These are phyloP conservation scores for chimpanzee (Pan troglodytes) DNA, from an alignment of 2,113 vertebrate species.

Conservation along the genomic window DNA sequence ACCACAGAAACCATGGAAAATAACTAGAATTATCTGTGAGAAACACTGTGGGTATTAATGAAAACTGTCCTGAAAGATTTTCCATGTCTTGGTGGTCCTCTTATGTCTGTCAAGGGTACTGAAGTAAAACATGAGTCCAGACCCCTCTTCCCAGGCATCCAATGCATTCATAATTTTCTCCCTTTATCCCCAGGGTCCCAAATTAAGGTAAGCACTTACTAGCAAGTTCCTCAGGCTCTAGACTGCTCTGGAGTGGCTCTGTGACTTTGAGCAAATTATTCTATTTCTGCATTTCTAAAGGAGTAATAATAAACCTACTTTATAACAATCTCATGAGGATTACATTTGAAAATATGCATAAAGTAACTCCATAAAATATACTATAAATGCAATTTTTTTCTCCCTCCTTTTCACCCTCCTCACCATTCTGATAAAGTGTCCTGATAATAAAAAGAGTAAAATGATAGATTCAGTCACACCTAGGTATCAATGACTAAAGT, in stretches of 20 bases:
- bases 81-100: not conserved
- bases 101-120: not conserved
- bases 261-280: conserved; percentile 1
- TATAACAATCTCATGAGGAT: not conserved
- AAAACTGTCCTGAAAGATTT: not conserved
- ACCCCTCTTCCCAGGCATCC: not conserved
- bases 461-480: not conserved
- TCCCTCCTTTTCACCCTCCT: not conserved
- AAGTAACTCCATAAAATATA: not conserved
- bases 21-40: not conserved
- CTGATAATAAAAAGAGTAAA: not conserved
- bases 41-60: not conserved
- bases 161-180: not conserved
- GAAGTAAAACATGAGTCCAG: not conserved
- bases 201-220: not conserved
- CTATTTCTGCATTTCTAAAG: not conserved
- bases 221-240: not conserved
- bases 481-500: not conserved
- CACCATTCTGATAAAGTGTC: not conserved
- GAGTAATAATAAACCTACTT: not conserved
- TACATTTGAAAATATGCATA: not conserved
- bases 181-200: not conserved
- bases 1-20: not conserved
- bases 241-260: not conserved
- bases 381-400: not conserved